Evolutionary conservation across 2,113 vertebrate genomes (phyloP), one percentile per base, ranked within the genome.

Genomic region (Megaptera novaeangliae): DNA sequence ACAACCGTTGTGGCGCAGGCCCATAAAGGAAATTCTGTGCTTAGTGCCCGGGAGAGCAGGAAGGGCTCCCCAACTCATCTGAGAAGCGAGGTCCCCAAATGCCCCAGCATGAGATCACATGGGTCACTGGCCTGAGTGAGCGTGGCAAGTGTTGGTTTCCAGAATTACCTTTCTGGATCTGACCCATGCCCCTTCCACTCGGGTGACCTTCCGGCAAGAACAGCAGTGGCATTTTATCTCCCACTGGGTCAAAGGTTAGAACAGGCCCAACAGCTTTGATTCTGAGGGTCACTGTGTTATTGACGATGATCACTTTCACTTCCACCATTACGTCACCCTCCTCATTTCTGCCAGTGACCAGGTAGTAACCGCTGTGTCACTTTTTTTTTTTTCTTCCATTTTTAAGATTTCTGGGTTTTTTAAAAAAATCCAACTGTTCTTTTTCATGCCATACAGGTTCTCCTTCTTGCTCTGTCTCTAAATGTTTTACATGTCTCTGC

Each of bases 41-140:
- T 68, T 34, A 41, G 0, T 0, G 11, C n/a, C 41, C 6, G 49
- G 8, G 64, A n/a, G 29, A 41, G 18, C 18, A 25, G 68, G 11
- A 6, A 72, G 34, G 14, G 31, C 61, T 39, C 41, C 0, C 0
- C 55, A 10, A 7, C 14, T 63, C 27, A 0, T 44, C 57, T 11
- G 6, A 57, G 23, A n/a, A 36, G 27, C 63, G 1, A 0, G 6
- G 12, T 64, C 5, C 41, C 61, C 10, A 21, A 25, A 39, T 0
- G 0, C 46, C 6, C 46, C 27, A 3, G 0, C 4, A 0, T 2
- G 7, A 72, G 71, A 61, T 94, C 57, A 64, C 0, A 0, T 25
- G 29, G 68, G 87, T 36, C 63, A 14, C 8, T 34, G 72, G 77
- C 63, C 77, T 44, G 39, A 52, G 55, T 39, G 2, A 46, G 13